A percentile compares a stretch with the other conserved stretches of the same genome.
These are phyloP conservation scores for Alcedo quadribrachys DNA, from an alignment of 2,797 vertebrate species.

Conservation along the genomic window DNA sequence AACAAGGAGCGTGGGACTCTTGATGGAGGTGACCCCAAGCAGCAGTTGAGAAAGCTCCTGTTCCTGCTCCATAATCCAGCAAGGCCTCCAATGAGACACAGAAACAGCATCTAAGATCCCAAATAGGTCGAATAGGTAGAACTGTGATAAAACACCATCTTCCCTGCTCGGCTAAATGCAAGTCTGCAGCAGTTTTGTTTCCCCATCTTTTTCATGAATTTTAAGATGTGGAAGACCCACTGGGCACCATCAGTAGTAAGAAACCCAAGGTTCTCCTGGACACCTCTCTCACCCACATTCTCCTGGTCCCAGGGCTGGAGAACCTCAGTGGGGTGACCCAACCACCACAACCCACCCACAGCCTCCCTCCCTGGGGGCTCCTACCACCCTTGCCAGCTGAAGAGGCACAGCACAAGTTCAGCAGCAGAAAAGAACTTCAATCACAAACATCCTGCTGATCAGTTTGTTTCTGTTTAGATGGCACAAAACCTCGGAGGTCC, in stretches of 20 bases:
- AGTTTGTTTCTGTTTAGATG: neutral
- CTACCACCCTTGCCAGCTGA: neutral
- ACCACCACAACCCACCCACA: too few species aligned
- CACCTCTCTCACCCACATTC: neutral
- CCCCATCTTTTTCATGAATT: fast-evolving
- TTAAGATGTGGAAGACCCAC: neutral
- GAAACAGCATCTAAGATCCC: neutral
- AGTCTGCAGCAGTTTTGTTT: neutral
- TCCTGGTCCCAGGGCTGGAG: fast-evolving
- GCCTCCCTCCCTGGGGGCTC: neutral
- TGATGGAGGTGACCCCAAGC: neutral
- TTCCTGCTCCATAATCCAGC: neutral
- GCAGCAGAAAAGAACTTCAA: neutral
- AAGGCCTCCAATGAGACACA: neutral
- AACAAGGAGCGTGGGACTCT: neutral
- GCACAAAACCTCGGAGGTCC: neutral
- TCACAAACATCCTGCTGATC: neutral
- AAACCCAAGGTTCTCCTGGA: fast-evolving
- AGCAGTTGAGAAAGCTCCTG: neutral
- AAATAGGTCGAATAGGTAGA: neutral
- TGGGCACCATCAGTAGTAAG: neutral
- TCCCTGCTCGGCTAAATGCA: neutral
- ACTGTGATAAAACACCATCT: neutral
- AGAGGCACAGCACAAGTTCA: neutral
- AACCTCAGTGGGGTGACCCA: neutral